phyloP scores from a whole-genome alignment of 2,888 invertebrate species.

The Agrilus cyanescens region DNA sequence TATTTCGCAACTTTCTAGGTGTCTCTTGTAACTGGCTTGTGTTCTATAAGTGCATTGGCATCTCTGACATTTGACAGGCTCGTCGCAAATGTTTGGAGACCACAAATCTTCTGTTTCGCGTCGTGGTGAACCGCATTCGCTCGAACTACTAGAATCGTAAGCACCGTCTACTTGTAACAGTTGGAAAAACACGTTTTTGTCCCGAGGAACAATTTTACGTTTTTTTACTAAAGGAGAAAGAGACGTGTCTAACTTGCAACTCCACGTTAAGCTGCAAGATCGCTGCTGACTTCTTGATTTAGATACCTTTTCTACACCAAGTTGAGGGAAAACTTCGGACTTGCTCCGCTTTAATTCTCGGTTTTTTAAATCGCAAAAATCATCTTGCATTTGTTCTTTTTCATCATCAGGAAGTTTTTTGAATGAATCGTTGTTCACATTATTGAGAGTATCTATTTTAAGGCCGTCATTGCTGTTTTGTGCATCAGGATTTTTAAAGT shows the following conservation, averaged over 20 bases:
- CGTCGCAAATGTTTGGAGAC: slow-evolving; percentile 43
- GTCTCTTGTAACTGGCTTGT: slow-evolving; percentile 68
- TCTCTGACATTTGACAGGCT: slow-evolving; percentile 74
- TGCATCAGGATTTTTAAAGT: slow-evolving; percentile 35
- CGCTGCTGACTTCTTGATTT: slow-evolving; percentile 48
- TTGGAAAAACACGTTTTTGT: slow-evolving; percentile 35
- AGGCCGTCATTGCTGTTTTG: slow-evolving; percentile 16
- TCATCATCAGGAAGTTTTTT: slow-evolving; percentile 19
- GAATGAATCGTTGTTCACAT: slow-evolving; percentile 5
- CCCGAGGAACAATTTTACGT: slow-evolving; percentile 42
- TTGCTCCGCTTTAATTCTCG: slow-evolving; percentile 53
- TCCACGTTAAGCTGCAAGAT: slow-evolving; percentile 57
- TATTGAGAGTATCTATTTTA: slow-evolving; percentile 3
- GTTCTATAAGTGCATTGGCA: slow-evolving; percentile 82
- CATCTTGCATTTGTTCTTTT: slow-evolving; percentile 28
- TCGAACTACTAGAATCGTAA: slow-evolving; percentile 38
- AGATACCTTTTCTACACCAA: slow-evolving; percentile 32
- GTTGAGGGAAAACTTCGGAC: slow-evolving; percentile 47
- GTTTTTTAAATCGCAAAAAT: slow-evolving; percentile 29
- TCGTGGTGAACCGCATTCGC: slow-evolving; percentile 34
- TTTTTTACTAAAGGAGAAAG: slow-evolving; percentile 53
- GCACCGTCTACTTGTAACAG: slow-evolving; percentile 46
- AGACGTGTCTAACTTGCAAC: slow-evolving; percentile 55
- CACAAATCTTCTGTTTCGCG: slow-evolving; percentile 24
- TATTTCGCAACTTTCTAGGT: slow-evolving; percentile 64